Evolutionary conservation across 2,888 invertebrate species (phyloP).

Genomic region (Tenthredo distinguenda): DNA sequence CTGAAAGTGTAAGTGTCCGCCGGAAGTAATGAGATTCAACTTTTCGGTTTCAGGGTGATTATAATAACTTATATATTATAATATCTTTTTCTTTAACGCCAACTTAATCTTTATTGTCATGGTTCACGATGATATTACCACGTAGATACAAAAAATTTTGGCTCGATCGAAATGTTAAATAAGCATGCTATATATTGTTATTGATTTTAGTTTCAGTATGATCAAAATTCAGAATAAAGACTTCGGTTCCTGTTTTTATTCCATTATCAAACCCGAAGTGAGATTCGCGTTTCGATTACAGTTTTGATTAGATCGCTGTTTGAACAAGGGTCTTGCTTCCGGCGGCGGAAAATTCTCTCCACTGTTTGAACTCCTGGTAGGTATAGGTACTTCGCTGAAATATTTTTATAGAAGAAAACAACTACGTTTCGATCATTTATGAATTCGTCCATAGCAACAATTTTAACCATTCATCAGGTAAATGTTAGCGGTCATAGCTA

Average conservation of each 20-base stretch:
- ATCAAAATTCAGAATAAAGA: neutral
- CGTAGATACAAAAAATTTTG: neutral
- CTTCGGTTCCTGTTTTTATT: neutral
- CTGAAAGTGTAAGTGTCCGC: no score
- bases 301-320: neutral
- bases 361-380: neutral
- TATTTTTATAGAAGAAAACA: neutral
- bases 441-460: neutral
- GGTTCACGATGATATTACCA: no score
- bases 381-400: neutral
- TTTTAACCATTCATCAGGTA: neutral
- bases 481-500: neutral
- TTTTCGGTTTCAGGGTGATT: no score
- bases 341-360: neutral
- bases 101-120: no score
- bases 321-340: neutral
- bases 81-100: no score
- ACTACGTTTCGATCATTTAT: neutral
- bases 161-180: neutral
- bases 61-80: no score
- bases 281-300: neutral
- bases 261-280: neutral
- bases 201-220: neutral
- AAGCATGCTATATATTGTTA: neutral
- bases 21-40: no score